phyloP scores from a whole-genome alignment of 2,888 invertebrate genomes.

The Sarcophaga caerulescens region DNA sequence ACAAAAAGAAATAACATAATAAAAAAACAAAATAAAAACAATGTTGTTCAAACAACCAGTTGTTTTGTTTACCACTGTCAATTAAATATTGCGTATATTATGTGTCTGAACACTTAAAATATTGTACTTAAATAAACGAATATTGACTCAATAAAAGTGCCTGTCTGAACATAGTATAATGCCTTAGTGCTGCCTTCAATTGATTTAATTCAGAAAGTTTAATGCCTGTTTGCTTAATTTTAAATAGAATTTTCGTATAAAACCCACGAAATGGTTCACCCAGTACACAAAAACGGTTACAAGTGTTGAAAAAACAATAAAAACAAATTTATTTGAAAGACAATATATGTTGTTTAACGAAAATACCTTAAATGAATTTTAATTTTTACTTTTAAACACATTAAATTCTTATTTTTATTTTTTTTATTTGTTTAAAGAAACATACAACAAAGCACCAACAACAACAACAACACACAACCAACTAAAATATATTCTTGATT shows the following conservation, averaged over 20 bases:
- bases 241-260: neutral
- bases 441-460: neutral
- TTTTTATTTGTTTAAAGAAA: constrained; percentile 8
- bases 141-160: too few relatives aligned
- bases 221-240: neutral
- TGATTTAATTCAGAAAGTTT: too few relatives aligned
- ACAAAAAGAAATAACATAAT: too few relatives aligned
- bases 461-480: neutral
- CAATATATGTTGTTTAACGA: neutral
- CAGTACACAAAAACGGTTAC: neutral
- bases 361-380: constrained; percentile 49
- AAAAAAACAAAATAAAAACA: too few relatives aligned
- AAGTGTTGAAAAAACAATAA: neutral
- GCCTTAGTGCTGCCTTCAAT: too few relatives aligned
- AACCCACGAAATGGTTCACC: neutral
- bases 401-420: constrained; percentile 46
- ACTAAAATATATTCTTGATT: constrained; percentile 40
- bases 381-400: constrained; percentile 42
- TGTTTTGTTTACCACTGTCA: too few relatives aligned
- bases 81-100: too few relatives aligned
- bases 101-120: too few relatives aligned
- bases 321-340: constrained; percentile 28
- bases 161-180: too few relatives aligned
- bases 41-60: too few relatives aligned
- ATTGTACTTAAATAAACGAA: too few relatives aligned